phyloP scores from a whole-genome alignment of 2,888 invertebrate species.

The Phasia obesa region DNA sequence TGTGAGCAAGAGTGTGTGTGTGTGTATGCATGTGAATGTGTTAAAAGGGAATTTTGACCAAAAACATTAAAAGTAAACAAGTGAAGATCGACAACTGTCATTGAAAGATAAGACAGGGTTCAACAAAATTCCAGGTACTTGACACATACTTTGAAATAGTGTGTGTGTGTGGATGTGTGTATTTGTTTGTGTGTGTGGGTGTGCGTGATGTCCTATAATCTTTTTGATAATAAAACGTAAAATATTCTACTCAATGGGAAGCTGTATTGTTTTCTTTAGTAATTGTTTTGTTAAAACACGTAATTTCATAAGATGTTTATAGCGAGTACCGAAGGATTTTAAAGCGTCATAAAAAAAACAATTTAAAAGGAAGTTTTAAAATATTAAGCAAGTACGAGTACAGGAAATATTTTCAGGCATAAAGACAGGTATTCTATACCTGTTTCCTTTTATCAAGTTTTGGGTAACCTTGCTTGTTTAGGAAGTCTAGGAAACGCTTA shows the following conservation, averaged over 20 bases:
- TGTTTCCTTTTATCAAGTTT: background rate
- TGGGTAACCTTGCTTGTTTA: background rate
- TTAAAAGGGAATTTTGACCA: constrained; percentile 31
- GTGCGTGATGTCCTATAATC: background rate
- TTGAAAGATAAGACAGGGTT: constrained; percentile 32
- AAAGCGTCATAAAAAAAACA: background rate
- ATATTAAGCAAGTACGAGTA: background rate
- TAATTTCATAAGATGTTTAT: constrained; percentile 39
- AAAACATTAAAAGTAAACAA: constrained; percentile 56
- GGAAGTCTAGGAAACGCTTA: background rate
- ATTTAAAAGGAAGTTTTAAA: constrained; percentile 18
- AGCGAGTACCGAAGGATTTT: background rate
- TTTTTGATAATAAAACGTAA: constrained; percentile 7
- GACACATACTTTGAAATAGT: background rate
- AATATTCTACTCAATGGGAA: constrained; percentile 27
- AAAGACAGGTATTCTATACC: background rate
- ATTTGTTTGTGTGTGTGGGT: background rate
- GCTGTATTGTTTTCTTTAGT: constrained; percentile 24
- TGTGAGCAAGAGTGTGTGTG: background rate
- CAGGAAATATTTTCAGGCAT: background rate
- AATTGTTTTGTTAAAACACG: constrained; percentile 48
- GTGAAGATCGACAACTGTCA: constrained; percentile 62
- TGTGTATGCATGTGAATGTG: background rate
- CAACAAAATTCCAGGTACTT: constrained; percentile 50
- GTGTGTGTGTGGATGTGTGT: background rate